phyloP scores from a whole-genome alignment of 2,888 invertebrate species.

The Cataglyphis rosenhaueri region DNA sequence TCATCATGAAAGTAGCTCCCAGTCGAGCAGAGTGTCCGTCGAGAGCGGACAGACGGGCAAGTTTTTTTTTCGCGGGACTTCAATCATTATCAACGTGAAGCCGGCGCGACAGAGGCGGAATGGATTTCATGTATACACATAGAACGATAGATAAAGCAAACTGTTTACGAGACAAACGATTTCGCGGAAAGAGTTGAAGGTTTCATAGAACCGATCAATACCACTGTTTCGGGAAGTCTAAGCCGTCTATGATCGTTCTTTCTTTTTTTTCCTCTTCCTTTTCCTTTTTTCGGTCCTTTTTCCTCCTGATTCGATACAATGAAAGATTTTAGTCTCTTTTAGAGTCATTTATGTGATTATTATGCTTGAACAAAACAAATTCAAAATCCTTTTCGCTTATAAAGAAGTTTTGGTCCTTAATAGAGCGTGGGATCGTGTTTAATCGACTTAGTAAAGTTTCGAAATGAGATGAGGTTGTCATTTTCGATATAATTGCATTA shows the following conservation, averaged over 20 bases:
- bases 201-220: conserved; percentile 70
- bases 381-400: background rate
- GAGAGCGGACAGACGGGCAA: conserved; percentile 37
- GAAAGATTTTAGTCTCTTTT: conserved; percentile 5
- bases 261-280: background rate
- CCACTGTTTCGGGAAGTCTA: conserved; percentile 62
- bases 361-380: background rate
- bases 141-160: conserved; percentile 57
- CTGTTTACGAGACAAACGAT: conserved; percentile 59
- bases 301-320: background rate
- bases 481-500: background rate
- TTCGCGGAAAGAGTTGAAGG: conserved; percentile 62
- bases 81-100: conserved; percentile 64
- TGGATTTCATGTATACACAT: conserved; percentile 63
- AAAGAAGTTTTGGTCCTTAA: background rate
- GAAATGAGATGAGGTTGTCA: background rate
- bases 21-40: conserved; percentile 34
- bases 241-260: conserved; percentile 3
- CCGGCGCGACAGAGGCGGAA: conserved; percentile 58
- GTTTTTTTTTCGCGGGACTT: conserved; percentile 41
- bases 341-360: background rate
- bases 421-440: background rate
- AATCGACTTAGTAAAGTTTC: background rate
- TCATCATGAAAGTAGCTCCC: conserved; percentile 55
- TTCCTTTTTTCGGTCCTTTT: background rate